Percentiles rank a stretch among this genome's conserved stretches.
Conservation (phyloP, 2,888 invertebrate genomes). For the Eristalinus sepulchralis region DNA sequence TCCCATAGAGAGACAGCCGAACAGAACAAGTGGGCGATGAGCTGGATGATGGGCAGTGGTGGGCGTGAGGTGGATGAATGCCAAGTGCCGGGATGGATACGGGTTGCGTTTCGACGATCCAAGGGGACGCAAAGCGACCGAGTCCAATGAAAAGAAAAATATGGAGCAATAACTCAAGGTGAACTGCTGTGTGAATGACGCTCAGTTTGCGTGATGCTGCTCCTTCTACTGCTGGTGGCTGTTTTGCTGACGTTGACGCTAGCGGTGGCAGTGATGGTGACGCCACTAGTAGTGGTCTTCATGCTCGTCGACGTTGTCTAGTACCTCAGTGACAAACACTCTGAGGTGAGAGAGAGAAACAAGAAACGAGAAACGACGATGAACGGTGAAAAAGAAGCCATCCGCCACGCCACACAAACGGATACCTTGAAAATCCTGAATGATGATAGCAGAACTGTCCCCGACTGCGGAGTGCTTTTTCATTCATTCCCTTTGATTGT, state of each 20-base stretch:
- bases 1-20: constrained; percentile 38
- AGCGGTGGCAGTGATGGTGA: neutral
- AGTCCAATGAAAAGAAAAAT: constrained; percentile 68
- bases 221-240: neutral
- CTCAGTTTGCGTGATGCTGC: constrained; percentile 16
- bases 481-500: constrained; percentile 66
- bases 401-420: constrained; percentile 28
- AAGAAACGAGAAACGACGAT: no score
- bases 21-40: neutral
- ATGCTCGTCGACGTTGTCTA: neutral
- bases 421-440: constrained; percentile 46
- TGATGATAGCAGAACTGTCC: constrained; percentile 56
- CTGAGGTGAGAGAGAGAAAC: constrained; percentile 1
- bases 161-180: constrained; percentile 72
- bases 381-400: constrained; percentile 36
- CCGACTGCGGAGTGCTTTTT: constrained; percentile 57
- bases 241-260: neutral
- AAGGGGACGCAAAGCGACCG: constrained; percentile 42
- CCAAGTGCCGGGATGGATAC: constrained; percentile 7
- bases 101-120: constrained; percentile 36
- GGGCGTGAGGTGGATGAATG: neutral
- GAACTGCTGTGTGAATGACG: constrained; percentile 68
- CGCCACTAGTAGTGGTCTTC: neutral
- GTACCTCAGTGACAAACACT: neutral
- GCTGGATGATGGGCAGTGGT: neutral